Percentiles rank a stretch among this genome's conserved stretches.
Evolutionary conservation across 2,113 vertebrate genomes (phyloP).

Genomic region (Rynchops niger): DNA sequence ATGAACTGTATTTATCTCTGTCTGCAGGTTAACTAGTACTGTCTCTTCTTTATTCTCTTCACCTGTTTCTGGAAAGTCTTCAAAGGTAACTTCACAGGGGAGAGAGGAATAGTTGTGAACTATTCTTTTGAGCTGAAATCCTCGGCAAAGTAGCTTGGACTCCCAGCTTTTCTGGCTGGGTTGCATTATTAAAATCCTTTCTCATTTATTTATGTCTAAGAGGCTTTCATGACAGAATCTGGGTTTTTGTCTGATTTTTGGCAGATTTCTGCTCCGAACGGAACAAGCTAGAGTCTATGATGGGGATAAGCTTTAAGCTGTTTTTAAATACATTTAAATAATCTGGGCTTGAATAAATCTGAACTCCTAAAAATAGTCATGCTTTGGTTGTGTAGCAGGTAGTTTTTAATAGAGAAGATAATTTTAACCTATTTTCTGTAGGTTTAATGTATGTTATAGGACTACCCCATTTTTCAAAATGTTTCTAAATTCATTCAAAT

Average conservation of each 20-base stretch:
- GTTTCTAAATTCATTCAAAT: background rate
- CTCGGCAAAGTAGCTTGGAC: background rate
- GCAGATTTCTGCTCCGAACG: background rate
- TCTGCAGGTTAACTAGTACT: background rate
- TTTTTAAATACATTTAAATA: slow-evolving; percentile 46
- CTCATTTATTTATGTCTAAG: background rate
- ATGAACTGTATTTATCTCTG: background rate
- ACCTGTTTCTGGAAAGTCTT: background rate
- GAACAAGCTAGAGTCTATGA: background rate
- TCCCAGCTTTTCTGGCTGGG: background rate
- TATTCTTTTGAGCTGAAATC: background rate
- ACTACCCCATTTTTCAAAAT: background rate
- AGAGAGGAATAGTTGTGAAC: background rate
- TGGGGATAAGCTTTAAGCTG: slow-evolving; percentile 47
- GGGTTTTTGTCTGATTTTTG: slow-evolving; percentile 34
- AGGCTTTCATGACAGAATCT: slow-evolving; percentile 38
- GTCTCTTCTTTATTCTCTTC: background rate
- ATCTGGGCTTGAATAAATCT: background rate
- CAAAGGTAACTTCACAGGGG: background rate
- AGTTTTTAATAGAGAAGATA: background rate
- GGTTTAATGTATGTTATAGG: background rate
- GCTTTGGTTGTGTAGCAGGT: background rate
- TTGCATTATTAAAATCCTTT: background rate
- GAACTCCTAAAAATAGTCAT: background rate
- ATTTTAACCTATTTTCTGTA: background rate